phyloP scores from a whole-genome alignment of 1,140 invertebrate genomes.

The Steinernema khuongi region DNA sequence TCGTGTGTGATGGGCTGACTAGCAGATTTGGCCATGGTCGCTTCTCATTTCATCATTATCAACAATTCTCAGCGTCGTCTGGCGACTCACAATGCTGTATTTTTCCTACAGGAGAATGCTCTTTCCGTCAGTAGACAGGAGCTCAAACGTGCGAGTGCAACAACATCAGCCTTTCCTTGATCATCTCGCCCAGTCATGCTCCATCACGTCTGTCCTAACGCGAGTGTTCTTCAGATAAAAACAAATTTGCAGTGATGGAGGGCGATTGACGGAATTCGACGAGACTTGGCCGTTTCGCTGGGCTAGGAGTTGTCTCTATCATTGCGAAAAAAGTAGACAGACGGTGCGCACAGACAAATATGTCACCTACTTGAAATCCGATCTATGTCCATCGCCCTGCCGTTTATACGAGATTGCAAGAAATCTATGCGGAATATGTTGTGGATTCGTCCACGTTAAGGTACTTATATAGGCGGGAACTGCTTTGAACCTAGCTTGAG shows the following conservation, averaged over 20 bases:
- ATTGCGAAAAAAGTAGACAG: not conserved
- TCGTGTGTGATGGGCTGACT: not conserved
- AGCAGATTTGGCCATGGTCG: slow-evolving; percentile 45
- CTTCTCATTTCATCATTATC: slow-evolving; percentile 46
- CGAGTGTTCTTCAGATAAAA: not conserved
- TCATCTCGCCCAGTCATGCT: not conserved
- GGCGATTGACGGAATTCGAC: slow-evolving; percentile 44
- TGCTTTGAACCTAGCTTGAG: too few species aligned
- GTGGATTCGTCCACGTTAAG: slow-evolving; percentile 16
- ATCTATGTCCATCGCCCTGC: not conserved
- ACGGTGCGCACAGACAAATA: not conserved
- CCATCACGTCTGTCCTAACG: not conserved
- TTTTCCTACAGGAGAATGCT: slow-evolving; percentile 49
- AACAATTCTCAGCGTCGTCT: slow-evolving; percentile 41
- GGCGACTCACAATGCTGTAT: slow-evolving; percentile 51
- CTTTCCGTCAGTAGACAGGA: not conserved
- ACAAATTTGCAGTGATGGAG: slow-evolving; percentile 24
- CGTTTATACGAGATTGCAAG: not conserved
- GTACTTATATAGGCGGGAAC: not conserved
- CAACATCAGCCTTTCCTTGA: slow-evolving; percentile 23
- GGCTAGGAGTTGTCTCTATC: slow-evolving; percentile 21
- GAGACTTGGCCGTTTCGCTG: slow-evolving; percentile 51
- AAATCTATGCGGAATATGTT: slow-evolving; percentile 16
- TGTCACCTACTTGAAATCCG: not conserved
- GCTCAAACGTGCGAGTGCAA: not conserved